Evolutionary conservation across 1,140 invertebrate species (phyloP), one percentile per base, ranked within the genome.

Genomic region (Lordiphosa collinella): DNA sequence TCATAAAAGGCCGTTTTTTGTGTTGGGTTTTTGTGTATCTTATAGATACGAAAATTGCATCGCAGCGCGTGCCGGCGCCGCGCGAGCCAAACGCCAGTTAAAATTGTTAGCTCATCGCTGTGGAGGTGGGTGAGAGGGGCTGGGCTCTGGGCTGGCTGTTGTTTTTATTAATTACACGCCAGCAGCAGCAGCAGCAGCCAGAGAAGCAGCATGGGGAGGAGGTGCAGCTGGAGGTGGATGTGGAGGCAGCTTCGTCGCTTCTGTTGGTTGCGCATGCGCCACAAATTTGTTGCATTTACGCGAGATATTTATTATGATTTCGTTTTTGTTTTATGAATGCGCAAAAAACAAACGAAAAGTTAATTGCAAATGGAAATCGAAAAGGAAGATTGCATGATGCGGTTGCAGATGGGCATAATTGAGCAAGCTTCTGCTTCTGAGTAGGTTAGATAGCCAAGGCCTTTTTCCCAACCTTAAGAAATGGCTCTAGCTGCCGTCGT

Each of bases 301-400:
- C 66, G 65, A 69, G 66, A 69, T 69, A 69, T 69, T 69, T 69
- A 69, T 69, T 69, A 68, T 69, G 66, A 69, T 69, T 69, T 69
- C 50, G 56, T 48, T 51, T 58, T 14, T 41, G 9, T 35, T 40
- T 53, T 61, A 13, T 29, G 37, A 34, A 52, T 48, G 43, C 18
- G 18, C 18, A 18, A 18, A 18, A 25, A 25, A 25, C 0, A 7
- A 25, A 25, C 22, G 22, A 25, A 25, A 25, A 25, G 5, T 25
- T 25, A 37, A 57, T 44, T 31, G 37, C 59, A 63, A 65, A 65
- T 58, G 63, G 63, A 67, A 67, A 67, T 59, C 52, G 47, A 52
- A 53, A 47, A 59, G 64, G 48, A 48, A 68, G 48, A 68, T 68
- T 68, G 64, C 64, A 68, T 68, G 64, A 48, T 68, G 54, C 48